These are phyloP conservation scores for Macrotrachela quadricornifera DNA, from an alignment of 1,140 invertebrate species.

Conservation along the genomic window DNA sequence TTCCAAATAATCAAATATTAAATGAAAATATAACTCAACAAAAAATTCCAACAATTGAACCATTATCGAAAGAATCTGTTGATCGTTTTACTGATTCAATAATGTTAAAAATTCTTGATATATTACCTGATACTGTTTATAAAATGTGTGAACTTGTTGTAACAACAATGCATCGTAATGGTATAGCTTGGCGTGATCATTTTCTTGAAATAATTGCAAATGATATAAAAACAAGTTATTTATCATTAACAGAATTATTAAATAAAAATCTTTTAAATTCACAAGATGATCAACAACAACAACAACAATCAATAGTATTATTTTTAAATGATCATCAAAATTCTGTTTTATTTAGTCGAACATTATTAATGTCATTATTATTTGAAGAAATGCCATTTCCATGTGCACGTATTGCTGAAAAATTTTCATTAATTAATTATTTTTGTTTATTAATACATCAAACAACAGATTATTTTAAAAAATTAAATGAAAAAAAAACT, in stretches of 20 bases:
- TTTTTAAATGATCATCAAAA: too few species aligned
- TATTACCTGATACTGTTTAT: slow-evolving; percentile 57
- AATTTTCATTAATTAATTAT: not conserved
- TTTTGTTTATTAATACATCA: not conserved
- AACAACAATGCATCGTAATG: slow-evolving; percentile 53
- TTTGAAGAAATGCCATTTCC: slow-evolving; percentile 44
- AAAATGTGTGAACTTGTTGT: slow-evolving; percentile 56
- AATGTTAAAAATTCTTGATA: slow-evolving; percentile 43
- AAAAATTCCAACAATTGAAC: slow-evolving; percentile 42
- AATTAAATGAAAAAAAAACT: not conserved
- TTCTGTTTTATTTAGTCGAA: not conserved
- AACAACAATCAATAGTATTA: too few species aligned
- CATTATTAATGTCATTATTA: slow-evolving; percentile 16
- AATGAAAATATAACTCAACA: slow-evolving; percentile 33
- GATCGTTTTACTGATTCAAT: not conserved
- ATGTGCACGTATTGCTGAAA: slow-evolving; percentile 36
- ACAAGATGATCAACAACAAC: too few species aligned
- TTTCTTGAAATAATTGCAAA: slow-evolving; percentile 20
- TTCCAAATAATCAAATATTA: too few species aligned
- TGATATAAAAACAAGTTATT: too few species aligned
- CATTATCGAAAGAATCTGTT: slow-evolving; percentile 35
- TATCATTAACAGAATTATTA: too few species aligned
- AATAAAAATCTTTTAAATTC: too few species aligned
- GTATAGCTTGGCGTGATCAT: slow-evolving; percentile 43
- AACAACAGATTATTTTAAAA: too few species aligned